Evolutionary conservation across 1,140 invertebrate species (phyloP).

Genomic region (Pteromalus puparum): DNA sequence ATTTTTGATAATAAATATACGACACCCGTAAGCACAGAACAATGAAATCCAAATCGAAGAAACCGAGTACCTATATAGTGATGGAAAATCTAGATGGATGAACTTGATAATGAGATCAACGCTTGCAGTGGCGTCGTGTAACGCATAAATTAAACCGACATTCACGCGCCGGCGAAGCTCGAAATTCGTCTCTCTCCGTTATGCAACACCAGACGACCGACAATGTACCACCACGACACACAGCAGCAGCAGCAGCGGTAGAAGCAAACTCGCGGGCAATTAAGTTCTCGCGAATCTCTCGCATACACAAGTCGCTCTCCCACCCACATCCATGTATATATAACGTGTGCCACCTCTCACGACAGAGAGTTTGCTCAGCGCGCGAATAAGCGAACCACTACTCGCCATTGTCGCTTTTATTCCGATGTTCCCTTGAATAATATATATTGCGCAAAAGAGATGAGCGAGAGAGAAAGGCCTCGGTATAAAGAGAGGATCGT

Average conservation of each 20-base stretch:
- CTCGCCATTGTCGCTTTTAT: not conserved
- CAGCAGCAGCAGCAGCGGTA: not conserved
- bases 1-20: too few species aligned
- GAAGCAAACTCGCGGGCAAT: slow-evolving; percentile 12
- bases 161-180: not conserved
- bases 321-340: too few species aligned
- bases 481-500: not conserved
- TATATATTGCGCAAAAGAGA: not conserved
- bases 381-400: not conserved
- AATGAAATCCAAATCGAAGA: not conserved
- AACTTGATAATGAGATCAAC: slow-evolving; percentile 4
- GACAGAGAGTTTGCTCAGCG: not conserved
- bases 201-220: not conserved
- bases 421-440: slow-evolving; percentile 36
- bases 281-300: slow-evolving; percentile 24
- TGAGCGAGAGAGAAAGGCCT: not conserved
- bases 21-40: too few species aligned
- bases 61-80: too few species aligned
- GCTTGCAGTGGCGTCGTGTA: not conserved
- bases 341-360: not conserved
- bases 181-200: not conserved
- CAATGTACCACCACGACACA: not conserved
- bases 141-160: not conserved
- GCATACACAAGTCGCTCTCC: not conserved
- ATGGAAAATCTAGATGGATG: not conserved